Conservation (phyloP, 2,113 vertebrate genomes). For the Thunnus maccoyii region DNA sequence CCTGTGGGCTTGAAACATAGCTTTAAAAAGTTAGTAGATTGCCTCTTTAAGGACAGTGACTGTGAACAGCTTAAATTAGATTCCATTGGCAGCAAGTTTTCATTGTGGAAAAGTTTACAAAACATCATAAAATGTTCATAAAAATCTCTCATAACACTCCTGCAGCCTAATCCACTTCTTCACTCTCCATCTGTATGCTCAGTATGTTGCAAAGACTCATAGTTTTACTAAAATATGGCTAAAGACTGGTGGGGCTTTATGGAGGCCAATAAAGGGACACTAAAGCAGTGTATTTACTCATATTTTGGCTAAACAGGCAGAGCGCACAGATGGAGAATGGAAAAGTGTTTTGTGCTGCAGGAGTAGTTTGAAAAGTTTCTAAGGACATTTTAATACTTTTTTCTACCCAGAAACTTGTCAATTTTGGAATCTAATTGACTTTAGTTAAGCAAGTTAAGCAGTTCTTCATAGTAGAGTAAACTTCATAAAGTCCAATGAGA, state of each 20-base stretch:
- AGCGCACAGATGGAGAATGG: constrained; percentile 28
- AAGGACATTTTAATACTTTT: background rate
- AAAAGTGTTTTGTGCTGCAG: background rate
- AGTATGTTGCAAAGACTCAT: constrained; percentile 19
- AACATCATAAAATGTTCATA: constrained; percentile 9
- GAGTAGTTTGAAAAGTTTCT: background rate
- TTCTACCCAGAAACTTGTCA: background rate
- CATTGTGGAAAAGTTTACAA: background rate
- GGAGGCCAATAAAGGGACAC: constrained; percentile 8
- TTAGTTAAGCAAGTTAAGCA: background rate
- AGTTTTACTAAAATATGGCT: constrained; percentile 8
- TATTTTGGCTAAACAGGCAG: constrained; percentile 30
- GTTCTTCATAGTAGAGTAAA: background rate
- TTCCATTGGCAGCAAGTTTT: background rate
- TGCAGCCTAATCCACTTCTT: background rate
- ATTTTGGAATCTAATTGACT: background rate
- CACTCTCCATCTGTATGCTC: constrained; percentile 27
- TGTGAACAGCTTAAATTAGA: background rate
- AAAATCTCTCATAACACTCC: background rate
- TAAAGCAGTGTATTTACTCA: constrained; percentile 25
- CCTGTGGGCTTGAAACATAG: background rate
- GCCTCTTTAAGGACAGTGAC: background rate
- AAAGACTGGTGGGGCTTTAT: constrained; percentile 1
- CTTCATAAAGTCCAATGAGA: background rate
- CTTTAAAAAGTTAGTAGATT: background rate